These are phyloP conservation scores for Fregata magnificens DNA, from an alignment of 2,113 vertebrate genomes.

Conservation along the genomic window DNA sequence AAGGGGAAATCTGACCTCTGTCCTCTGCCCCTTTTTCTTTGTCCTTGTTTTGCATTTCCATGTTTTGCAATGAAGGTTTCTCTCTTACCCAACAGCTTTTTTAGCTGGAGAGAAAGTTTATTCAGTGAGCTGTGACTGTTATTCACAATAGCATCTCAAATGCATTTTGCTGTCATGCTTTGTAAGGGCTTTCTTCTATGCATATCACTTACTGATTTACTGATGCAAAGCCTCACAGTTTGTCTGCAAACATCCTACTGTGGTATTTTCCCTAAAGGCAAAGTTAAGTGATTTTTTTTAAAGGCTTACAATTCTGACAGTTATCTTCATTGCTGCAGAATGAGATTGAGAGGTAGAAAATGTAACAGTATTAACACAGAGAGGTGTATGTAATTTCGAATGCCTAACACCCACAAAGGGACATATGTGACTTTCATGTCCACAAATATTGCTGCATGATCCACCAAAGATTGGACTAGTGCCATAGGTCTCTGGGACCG, in stretches of 20 bases:
- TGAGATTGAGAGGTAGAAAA: background rate
- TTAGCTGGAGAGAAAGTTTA: background rate
- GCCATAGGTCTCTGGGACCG: background rate
- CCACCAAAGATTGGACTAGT: background rate
- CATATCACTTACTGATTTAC: background rate
- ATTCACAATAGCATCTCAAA: background rate
- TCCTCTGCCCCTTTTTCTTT: constrained; percentile 62
- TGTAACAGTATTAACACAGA: background rate
- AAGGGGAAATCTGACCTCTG: constrained; percentile 69
- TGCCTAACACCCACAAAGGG: background rate
- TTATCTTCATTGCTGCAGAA: background rate
- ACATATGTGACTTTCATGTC: background rate
- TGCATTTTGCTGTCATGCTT: background rate
- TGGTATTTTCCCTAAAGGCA: background rate
- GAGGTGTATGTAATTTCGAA: background rate
- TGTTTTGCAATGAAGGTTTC: constrained; percentile 19
- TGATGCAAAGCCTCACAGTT: background rate
- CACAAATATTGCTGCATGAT: background rate
- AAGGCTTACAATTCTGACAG: background rate
- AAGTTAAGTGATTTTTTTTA: background rate
- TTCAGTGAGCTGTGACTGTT: background rate
- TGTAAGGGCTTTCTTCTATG: background rate
- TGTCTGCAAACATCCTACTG: background rate
- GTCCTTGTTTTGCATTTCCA: constrained; percentile 55
- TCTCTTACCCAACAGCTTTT: background rate